Evolutionary conservation across 2,797 vertebrate genomes (phyloP).

Genomic region (Champsocephalus esox): DNA sequence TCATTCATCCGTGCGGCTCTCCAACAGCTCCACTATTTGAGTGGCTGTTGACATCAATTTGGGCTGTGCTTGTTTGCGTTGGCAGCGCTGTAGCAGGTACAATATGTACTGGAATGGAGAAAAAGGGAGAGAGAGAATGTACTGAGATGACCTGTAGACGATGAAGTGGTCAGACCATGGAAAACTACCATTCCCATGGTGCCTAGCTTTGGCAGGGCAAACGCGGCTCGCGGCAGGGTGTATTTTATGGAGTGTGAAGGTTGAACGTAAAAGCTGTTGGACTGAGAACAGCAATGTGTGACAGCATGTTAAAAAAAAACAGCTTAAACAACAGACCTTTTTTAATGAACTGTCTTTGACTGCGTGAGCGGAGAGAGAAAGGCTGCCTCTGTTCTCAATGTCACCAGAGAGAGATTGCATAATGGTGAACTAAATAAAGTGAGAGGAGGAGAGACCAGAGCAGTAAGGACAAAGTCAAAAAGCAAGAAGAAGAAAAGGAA

Average conservation of each 20-base stretch:
- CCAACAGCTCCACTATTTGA: constrained; percentile 61
- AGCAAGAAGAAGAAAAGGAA: constrained; percentile 12
- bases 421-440: constrained; percentile 37
- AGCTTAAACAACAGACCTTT: constrained; percentile 29
- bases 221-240: constrained; percentile 23
- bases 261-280: constrained; percentile 54
- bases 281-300: constrained; percentile 42
- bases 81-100: constrained; percentile 67
- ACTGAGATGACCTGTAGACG: constrained; percentile 48
- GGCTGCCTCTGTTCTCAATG: constrained; percentile 49
- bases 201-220: constrained; percentile 69
- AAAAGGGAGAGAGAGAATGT: constrained; percentile 41
- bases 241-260: constrained; percentile 51
- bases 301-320: constrained; percentile 38
- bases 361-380: constrained; percentile 55
- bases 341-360: constrained; percentile 76
- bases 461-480: constrained; percentile 10
- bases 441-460: constrained; percentile 5
- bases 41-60: constrained; percentile 73
- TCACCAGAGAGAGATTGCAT: constrained; percentile 44
- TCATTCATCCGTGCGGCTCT: constrained; percentile 55
- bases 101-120: constrained; percentile 55
- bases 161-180: constrained; percentile 62
- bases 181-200: constrained; percentile 83
- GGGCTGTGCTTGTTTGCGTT: constrained; percentile 73